These are phyloP conservation scores for Sceloporus undulatus DNA, from an alignment of 2,113 vertebrate genomes.

Conservation along the genomic window DNA sequence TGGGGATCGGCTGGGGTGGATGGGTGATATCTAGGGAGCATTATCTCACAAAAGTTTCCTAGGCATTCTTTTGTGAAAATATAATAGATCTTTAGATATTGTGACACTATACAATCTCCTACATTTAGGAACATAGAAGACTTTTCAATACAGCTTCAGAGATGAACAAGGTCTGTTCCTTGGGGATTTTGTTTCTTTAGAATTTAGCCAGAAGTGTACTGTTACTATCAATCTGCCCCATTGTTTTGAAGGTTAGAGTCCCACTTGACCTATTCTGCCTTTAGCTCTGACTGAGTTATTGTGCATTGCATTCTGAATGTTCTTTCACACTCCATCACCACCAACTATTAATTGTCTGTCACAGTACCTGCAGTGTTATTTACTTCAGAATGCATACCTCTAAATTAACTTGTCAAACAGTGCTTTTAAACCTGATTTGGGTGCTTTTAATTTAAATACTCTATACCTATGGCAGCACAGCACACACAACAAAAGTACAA, in stretches of 20 bases:
- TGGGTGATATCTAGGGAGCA: too few relatives aligned
- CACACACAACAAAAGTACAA: neutral
- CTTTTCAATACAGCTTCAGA: neutral
- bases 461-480: too few relatives aligned
- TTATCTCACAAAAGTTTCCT: neutral
- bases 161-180: neutral
- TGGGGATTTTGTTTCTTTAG: neutral
- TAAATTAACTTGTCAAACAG: neutral
- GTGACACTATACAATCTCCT: too few relatives aligned
- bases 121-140: neutral
- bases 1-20: too few relatives aligned
- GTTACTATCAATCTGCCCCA: slow-evolving; percentile 10
- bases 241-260: slow-evolving; percentile 21
- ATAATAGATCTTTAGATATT: neutral
- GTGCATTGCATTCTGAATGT: neutral
- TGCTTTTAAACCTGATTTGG: neutral
- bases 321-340: neutral
- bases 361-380: neutral
- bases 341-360: neutral
- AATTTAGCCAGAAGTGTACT: neutral
- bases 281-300: slow-evolving; percentile 6
- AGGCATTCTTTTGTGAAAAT: neutral
- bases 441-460: neutral
- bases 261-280: slow-evolving; percentile 9
- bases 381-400: neutral